Base-by-base conservation (phyloP, 2,888 invertebrate species). In the Thecocarcelia acutangulata region DNA sequence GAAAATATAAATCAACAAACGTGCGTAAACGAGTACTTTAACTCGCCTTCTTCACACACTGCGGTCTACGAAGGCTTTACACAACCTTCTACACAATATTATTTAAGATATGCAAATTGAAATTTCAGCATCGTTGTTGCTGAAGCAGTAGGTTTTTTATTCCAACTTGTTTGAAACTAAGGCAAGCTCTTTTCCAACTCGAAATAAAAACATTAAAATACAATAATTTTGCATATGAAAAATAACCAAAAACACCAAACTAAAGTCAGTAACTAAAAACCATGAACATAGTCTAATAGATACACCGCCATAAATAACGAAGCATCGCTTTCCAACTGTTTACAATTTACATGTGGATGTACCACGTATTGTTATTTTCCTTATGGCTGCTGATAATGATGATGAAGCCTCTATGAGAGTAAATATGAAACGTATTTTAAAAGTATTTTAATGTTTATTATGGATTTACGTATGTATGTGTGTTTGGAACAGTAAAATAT, bases 381-480 rank as follows among this genome's bases (percentile, higher is more conserved):
- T 33, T 33, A 3, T 9, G 33, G 33, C 9, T 5, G 33, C 33
- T 33, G 33, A 33, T 33, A 33, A 33, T 33, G 4, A 12, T 46
- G 19, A 33, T 54, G 24, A 52, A 42, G 52, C 13, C 33, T 33
- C 44, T 28, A 48, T 15, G 44, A 33, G 46, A 33, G 46, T 54
- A 58, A 69, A 37, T 70, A 37, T 70, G 37, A 33, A 68, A 21
- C 21, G 48, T 70, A 40, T 48, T 70, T 58, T n/a, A 12, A 70
- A 70, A 70, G 21, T 48, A 70, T 70, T 58, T 70, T 48, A 58
- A 58, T 70, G 63, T 63, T 73, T 15, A 33, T 24, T 52, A 46
- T 63, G 59, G 8, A 42, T 61, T n/a, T 61, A 52, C 61, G 61
- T 28, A 59, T 72, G 61, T 28, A 59, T 2, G 40, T 66, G 19